phyloP scores from a whole-genome alignment of 1,140 invertebrate genomes.

The Drosophila lacertosa region DNA sequence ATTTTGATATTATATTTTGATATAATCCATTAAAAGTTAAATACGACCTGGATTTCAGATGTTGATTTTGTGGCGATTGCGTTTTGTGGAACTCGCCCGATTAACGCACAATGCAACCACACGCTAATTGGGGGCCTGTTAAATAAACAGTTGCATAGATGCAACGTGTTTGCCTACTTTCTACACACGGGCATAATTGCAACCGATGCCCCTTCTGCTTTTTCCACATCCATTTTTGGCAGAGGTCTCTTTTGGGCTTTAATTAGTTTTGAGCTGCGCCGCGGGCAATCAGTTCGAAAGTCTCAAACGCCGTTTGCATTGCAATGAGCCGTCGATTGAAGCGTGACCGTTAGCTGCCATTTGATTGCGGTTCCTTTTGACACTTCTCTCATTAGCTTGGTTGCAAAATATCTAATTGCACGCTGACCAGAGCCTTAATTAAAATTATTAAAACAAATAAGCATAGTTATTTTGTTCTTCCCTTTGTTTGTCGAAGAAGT shows the following conservation, averaged over 20 bases:
- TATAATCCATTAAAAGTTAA: too few species aligned
- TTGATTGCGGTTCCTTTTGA: conserved; percentile 70
- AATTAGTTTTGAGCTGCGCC: conserved; percentile 67
- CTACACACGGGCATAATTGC: conserved; percentile 41
- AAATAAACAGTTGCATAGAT: conserved; percentile 49
- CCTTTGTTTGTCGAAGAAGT: background rate
- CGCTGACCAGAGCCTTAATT: conserved; percentile 33
- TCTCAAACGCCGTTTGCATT: conserved; percentile 56
- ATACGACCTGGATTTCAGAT: background rate
- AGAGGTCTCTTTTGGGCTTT: conserved; percentile 47
- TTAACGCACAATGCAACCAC: conserved; percentile 38
- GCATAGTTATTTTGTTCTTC: conserved; percentile 21
- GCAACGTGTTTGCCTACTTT: conserved; percentile 34
- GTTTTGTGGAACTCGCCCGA: background rate
- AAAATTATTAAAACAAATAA: conserved; percentile 62
- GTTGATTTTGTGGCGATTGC: background rate
- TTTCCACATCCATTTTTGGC: background rate
- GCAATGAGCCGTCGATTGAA: conserved; percentile 53
- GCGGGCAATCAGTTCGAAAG: conserved; percentile 44
- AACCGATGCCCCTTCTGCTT: background rate
- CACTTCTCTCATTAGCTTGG: conserved; percentile 49
- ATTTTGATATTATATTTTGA: too few species aligned
- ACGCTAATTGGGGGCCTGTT: conserved; percentile 52
- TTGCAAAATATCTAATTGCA: conserved; percentile 24
- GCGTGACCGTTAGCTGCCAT: conserved; percentile 41